phyloP scores from a whole-genome alignment of 2,888 invertebrate species.

The Tuberolachnus salignus region DNA sequence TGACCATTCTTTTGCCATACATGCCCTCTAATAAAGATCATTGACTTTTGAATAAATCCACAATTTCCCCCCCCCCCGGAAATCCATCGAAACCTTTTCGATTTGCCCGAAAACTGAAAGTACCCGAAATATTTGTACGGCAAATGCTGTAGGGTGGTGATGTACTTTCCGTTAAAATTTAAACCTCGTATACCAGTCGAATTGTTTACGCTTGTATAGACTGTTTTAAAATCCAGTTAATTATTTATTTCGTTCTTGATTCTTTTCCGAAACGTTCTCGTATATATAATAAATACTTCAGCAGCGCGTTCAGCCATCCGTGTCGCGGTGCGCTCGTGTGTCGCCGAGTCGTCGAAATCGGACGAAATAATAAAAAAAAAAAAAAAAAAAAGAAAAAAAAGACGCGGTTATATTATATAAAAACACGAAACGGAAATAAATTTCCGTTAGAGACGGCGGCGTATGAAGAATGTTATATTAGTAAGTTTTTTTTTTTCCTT shows the following conservation, averaged over 20 bases:
- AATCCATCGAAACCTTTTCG: neutral
- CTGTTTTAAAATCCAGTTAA: neutral
- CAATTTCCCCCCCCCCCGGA: too few relatives aligned
- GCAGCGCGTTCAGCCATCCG: neutral
- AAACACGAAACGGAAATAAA: conserved; percentile 34
- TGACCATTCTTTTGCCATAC: too few relatives aligned
- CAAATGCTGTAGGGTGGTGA: neutral
- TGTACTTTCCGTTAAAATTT: too few relatives aligned
- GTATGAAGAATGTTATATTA: conserved; percentile 29
- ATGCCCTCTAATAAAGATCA: too few relatives aligned
- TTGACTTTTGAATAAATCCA: too few relatives aligned
- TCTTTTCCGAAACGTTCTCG: neutral
- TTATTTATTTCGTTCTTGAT: conserved; percentile 6
- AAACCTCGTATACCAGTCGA: neutral
- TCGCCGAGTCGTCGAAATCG: conserved; percentile 1
- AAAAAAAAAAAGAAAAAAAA: too few relatives aligned
- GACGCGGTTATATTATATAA: neutral
- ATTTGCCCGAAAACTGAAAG: neutral
- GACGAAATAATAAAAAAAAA: neutral
- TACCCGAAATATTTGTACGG: too few relatives aligned
- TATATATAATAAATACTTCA: neutral
- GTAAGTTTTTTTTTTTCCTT: conserved; percentile 53
- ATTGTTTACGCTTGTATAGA: too few relatives aligned
- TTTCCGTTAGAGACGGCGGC: conserved; percentile 1
- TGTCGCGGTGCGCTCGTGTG: too few relatives aligned